Conservation (phyloP, 1,140 invertebrate genomes). For the Olivierus martensii region DNA sequence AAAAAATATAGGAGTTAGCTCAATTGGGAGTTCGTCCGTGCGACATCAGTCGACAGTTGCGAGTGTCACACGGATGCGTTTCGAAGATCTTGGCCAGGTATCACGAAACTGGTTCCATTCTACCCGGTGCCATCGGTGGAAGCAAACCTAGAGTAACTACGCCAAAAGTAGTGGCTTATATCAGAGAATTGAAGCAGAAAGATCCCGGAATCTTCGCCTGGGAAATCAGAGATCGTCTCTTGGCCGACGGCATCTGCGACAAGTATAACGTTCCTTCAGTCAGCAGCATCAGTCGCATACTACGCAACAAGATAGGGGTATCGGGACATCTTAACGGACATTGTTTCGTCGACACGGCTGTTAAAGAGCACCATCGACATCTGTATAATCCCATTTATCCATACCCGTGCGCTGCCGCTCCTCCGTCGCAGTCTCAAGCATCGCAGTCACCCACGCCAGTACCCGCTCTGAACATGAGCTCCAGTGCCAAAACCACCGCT, state of each 20-base stretch:
- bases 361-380: neutral
- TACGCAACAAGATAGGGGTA: constrained; percentile 52
- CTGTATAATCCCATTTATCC: constrained; percentile 6
- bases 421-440: neutral
- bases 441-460: constrained; percentile 2
- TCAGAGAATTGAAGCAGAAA: constrained; percentile 85
- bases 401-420: constrained; percentile 1
- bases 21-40: constrained; percentile 83
- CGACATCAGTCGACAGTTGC: constrained; percentile 81
- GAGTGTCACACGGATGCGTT: constrained; percentile 90
- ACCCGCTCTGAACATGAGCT: neutral
- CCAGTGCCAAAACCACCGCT: neutral
- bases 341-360: neutral
- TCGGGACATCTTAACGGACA: neutral
- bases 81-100: constrained; percentile 85
- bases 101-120: constrained; percentile 79
- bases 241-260: constrained; percentile 79
- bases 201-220: constrained; percentile 88
- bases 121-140: constrained; percentile 86
- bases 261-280: constrained; percentile 92
- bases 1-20: constrained; percentile 76
- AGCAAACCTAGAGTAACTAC: constrained; percentile 92
- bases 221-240: constrained; percentile 83
- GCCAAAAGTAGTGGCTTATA: constrained; percentile 78
- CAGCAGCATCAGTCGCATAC: constrained; percentile 69